Base-by-base conservation (phyloP, 2,888 invertebrate species). In the Melinaea menophilus region DNA sequence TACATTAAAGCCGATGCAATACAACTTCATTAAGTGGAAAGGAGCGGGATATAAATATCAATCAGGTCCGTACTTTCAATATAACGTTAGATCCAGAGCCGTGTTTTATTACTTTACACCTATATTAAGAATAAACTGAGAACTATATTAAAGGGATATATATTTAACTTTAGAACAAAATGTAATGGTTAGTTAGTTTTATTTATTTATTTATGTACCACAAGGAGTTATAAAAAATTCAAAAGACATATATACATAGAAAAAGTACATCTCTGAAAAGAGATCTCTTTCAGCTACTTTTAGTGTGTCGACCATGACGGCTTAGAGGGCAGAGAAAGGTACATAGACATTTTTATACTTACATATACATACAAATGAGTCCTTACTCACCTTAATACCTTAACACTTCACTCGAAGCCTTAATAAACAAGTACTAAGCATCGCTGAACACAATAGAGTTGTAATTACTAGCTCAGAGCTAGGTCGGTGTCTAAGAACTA, bases 1-100 rank as follows among this genome's bases (percentile, higher is more conserved):
- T 71, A 78, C 78, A 77, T 78, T 79, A 75, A 73, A 72, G 70
- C 70, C 70, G 73, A 72, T 76, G 75, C 77, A 73, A 80, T 81
- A 79, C 75, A 79, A 82, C 81, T 81, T 82, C 81, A 81, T 83
- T 82, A 82, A 75, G 69, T 70, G 73, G 76, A 78, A 77, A 73
- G 76, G 77, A 73, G 70, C 69, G 70, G 75, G 75, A 72, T 74
- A 80, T 81, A 80, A 80, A 83, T 82, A 80, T 80, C 78, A 79
- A 81, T 81, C 75, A 69, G 69, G 65, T 65, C 71, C 72, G 70
- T 71, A 69, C 72, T 72, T 74, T 74, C 75, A 73, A 77, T 77
- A 76, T 72, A 75, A 66, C 71, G 70, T 72, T 74, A 71, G 74
- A 68, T 72, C 73, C 70, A 68, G 69, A 68, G 69, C 69, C 63